A percentile compares a stretch with the other conserved stretches of the same genome.
phyloP scores from a whole-genome alignment of 2,888 invertebrate genomes.

The Lymantria dispar region DNA sequence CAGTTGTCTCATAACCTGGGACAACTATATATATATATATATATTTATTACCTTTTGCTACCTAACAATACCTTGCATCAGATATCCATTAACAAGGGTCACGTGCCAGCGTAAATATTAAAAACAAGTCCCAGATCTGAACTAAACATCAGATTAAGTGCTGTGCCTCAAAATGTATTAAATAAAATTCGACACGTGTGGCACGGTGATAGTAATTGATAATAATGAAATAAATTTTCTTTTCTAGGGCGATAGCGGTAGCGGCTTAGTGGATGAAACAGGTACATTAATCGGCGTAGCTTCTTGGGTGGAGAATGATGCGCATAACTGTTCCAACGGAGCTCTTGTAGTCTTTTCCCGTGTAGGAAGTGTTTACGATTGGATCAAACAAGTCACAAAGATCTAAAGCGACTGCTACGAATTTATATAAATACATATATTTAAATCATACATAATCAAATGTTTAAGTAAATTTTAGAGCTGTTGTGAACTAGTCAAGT shows the following conservation, averaged over 20 bases:
- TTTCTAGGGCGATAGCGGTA: slow-evolving; percentile 72
- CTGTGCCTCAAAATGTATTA: no score
- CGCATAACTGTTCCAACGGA: slow-evolving; percentile 57
- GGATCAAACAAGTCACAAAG: slow-evolving; percentile 60
- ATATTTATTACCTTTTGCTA: no score
- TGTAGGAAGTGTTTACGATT: slow-evolving; percentile 54
- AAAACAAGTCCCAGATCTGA: no score
- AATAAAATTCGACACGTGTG: no score
- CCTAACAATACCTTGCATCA: no score
- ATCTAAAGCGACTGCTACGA: slow-evolving; percentile 29
- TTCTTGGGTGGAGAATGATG: slow-evolving; percentile 73
- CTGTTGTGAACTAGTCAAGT: slow-evolving; percentile 31
- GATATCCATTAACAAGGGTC: no score
- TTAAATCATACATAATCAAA: not conserved
- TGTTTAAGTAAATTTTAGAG: not conserved
- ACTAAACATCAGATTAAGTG: no score
- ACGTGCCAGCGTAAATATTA: no score
- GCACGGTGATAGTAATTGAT: not conserved
- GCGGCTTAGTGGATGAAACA: slow-evolving; percentile 60
- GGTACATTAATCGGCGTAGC: slow-evolving; percentile 62
- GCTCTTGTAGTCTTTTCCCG: slow-evolving; percentile 64
- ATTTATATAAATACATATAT: not conserved
- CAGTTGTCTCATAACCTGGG: no score
- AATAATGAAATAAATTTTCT: not conserved
- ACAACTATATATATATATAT: no score